Percentiles rank a stretch among this genome's conserved stretches.
Conservation (phyloP, 1,140 invertebrate genomes). For the Drosophila baimaii region DNA sequence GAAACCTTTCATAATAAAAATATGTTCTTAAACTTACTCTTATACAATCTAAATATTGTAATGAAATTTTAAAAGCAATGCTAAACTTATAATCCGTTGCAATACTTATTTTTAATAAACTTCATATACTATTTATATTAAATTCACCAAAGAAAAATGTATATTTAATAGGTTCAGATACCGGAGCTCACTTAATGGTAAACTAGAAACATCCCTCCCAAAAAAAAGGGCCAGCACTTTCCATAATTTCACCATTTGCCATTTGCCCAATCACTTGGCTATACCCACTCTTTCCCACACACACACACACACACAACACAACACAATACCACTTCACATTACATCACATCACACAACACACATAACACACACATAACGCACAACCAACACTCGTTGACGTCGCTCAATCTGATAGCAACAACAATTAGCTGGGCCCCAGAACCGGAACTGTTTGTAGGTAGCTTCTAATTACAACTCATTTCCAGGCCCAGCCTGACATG, state of each 20-base stretch:
- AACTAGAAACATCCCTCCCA: too few species aligned
- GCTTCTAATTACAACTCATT: slow-evolving; percentile 53
- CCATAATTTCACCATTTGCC: background rate
- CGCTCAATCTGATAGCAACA: slow-evolving; percentile 15
- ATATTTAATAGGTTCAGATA: too few species aligned
- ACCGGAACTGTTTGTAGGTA: slow-evolving; percentile 43
- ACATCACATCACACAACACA: too few species aligned
- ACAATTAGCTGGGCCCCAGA: slow-evolving; percentile 24
- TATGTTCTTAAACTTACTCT: too few species aligned
- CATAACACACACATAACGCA: background rate
- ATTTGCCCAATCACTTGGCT: background rate
- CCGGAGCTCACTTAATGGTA: too few species aligned
- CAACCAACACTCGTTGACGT: slow-evolving; percentile 12
- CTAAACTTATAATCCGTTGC: too few species aligned
- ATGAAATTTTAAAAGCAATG: too few species aligned
- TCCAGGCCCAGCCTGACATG: slow-evolving; percentile 32
- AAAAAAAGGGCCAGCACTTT: background rate
- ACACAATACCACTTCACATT: background rate
- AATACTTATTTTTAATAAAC: background rate
- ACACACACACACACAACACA: background rate
- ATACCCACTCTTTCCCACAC: background rate
- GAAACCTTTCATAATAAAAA: background rate
- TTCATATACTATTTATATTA: background rate
- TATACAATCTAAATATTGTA: too few species aligned
- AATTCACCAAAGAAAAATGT: too few species aligned